Evolutionary conservation across 1,140 invertebrate species (phyloP), one percentile per base, ranked within the genome.

Genomic region (Leptopilina clavipes): DNA sequence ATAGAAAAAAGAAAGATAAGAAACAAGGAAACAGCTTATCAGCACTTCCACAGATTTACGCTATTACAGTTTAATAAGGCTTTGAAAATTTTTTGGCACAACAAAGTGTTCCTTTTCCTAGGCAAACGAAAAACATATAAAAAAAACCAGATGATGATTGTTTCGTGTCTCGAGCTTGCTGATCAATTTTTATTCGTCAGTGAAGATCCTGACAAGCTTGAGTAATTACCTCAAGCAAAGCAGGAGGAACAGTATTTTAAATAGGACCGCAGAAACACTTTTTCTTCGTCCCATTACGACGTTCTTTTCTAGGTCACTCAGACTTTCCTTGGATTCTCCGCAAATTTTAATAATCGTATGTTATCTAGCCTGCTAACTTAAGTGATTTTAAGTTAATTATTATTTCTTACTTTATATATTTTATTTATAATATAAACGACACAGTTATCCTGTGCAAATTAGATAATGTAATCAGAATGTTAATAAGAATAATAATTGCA

Each of bases 321-420:
- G 59, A 65, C 59, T 37, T 65, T 65, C 59, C 25, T 65, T 22
- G 25, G 59, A 65, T 65, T 65, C 22, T 65, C 25, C 25, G 59
- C 22, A 9, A 65, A 52, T 52, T 31, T 59, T 65, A 65, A 65
- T 65, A 37, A 65, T 52, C 48, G n/a, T 52, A 52, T 65, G 59
- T 65, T 65, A 78, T 85, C 86, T 87, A 87, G 84, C 86, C 85
- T 87, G 85, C 87, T 88, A 87, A 88, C 85, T 82, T 87, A 88
- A 87, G 79, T 86, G 82, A 77, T 78, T 79, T 85, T 87, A 84
- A 85, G 81, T 86, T 86, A 86, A 86, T 86, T 86, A 83, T 77
- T 75, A 82, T 87, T 52, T 77, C 37, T 83, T 82, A 83, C 72
- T 83, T 84, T 82, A 79, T 86, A 85, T 83, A 86, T 84, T 86